Conservation (phyloP, 2,888 invertebrate genomes). For the Aphrophora alni region DNA sequence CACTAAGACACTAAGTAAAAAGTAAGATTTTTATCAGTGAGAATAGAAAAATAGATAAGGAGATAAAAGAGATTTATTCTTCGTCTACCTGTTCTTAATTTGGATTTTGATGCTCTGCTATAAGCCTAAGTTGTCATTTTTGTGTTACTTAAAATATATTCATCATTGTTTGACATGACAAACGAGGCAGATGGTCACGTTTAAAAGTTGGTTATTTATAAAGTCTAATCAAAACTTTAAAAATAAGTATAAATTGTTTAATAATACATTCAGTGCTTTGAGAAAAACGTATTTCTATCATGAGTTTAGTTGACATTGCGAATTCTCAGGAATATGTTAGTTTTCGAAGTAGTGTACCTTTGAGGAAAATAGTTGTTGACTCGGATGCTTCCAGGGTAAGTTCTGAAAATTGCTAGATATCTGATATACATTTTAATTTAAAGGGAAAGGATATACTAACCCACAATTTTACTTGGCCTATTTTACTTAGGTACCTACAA, state of each 20-base stretch:
- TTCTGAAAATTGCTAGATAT: conserved; percentile 34
- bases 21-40: no score
- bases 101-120: no score
- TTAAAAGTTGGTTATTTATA: not conserved
- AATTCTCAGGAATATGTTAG: conserved; percentile 79
- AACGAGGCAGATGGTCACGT: not conserved
- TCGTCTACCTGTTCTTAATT: no score
- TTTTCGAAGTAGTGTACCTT: conserved; percentile 77
- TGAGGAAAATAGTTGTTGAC: conserved; percentile 80
- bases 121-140: no score
- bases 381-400: conserved; percentile 77
- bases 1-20: no score
- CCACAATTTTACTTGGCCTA: no score
- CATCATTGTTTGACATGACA: not conserved
- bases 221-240: not conserved
- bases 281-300: not conserved
- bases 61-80: no score
- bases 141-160: no score
- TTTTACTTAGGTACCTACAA: no score
- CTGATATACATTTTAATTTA: conserved; percentile 8
- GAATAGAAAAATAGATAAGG: no score
- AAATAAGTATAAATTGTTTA: not conserved
- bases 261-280: not conserved
- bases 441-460: no score
- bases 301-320: conserved; percentile 67